Base-by-base conservation (phyloP, 2,888 invertebrate species). In the Trilocha varians region DNA sequence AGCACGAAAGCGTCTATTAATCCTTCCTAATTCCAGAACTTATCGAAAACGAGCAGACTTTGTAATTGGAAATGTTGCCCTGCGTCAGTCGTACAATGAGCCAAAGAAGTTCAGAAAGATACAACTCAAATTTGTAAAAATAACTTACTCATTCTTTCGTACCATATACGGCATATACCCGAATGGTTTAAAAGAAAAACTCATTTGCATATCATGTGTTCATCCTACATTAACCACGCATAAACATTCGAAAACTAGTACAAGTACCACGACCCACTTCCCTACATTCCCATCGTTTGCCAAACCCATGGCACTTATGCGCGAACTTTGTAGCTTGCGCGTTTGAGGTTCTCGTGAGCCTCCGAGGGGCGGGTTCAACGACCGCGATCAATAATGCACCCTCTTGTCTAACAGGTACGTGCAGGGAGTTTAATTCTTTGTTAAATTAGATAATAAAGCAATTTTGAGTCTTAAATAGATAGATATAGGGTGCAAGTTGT, bases 361-460 rank as follows among this genome's bases (percentile, higher is more conserved):
- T 36, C 33, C 34, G 32, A 34, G 40, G 42, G 36, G 37, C 41
- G 49, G 45, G 57, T 53, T 57, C 55, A 57, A 56, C 46, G 58
- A 48, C 66, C 62, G 36, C 50, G 65, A 59, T 68, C 67, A 40
- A 68, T 68, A 65, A 34, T 65, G 66, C 65, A 62, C 56, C 56
- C 43, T 38, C 38, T 9, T 13, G 35, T 14, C 38, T 25, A 18
- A 33, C 13, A 33, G 36, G 6, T 17, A 13, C 13, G n/a, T 11
- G 25, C 8, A 9, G 25, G 25, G 8, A 25, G 11, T 25, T 25
- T 25, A 25, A 25, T 25, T 25, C 25, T 25, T 11, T 25, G 5
- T 2, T 25, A 25, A 9, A 25, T 25, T 25, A 5, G 25, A 25
- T 25, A 5, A 25, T 3, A 25, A 25, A 2, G 11, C 4, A 5